These are phyloP conservation scores for Lypha dubia DNA, from an alignment of 2,888 invertebrate species.

Conservation along the genomic window DNA sequence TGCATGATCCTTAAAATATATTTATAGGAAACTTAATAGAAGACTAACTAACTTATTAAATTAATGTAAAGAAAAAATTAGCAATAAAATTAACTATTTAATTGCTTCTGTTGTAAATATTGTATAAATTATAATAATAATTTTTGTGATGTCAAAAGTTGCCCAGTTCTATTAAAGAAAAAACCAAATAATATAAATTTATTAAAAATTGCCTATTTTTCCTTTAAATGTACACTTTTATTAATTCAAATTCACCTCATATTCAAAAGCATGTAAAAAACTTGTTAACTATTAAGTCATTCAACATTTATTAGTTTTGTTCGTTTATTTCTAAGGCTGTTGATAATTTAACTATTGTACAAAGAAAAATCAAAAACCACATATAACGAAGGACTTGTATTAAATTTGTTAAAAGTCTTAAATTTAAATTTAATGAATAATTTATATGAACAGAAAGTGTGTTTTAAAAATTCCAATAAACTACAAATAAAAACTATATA, in stretches of 20 bases:
- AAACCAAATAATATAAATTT: neutral
- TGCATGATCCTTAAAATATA: conserved; percentile 8
- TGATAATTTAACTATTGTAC: conserved; percentile 38
- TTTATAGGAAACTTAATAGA: conserved; percentile 2
- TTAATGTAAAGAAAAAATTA: neutral
- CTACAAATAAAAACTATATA: neutral
- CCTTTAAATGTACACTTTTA: conserved; percentile 1
- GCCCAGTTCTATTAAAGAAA: neutral
- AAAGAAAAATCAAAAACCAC: too few relatives aligned
- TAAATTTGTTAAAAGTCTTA: conserved; percentile 39
- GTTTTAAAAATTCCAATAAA: conserved; percentile 50
- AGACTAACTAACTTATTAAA: conserved; percentile 11
- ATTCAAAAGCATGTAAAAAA: neutral
- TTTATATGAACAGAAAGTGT: conserved; percentile 9
- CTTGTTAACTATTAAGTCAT: conserved; percentile 1
- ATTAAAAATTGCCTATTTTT: neutral
- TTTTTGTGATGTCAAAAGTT: neutral
- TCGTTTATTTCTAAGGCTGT: conserved; percentile 1
- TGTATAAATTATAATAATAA: neutral
- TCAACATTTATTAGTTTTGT: neutral
- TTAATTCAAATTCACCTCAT: neutral
- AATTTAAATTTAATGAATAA: conserved; percentile 12
- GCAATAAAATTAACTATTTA: neutral
- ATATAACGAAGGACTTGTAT: conserved; percentile 7
- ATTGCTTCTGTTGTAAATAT: conserved; percentile 25